Conservation (phyloP, 2,888 invertebrate species). For the Sinodicranocentrus sp. region DNA sequence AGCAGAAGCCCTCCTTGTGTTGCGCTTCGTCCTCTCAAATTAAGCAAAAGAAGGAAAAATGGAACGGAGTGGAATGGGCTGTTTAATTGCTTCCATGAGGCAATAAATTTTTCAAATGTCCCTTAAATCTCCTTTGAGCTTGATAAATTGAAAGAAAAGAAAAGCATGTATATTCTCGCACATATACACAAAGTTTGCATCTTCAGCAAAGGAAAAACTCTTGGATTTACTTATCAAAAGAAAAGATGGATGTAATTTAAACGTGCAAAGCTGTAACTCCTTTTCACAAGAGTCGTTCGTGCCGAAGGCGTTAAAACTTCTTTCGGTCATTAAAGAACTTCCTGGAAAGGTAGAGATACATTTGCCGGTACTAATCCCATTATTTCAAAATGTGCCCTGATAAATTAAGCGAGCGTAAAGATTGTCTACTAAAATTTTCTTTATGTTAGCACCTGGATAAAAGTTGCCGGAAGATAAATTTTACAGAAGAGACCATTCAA, state of each 20-base stretch:
- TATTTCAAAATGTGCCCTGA: not conserved
- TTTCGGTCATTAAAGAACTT: not conserved
- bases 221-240: slow-evolving; percentile 3
- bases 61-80: slow-evolving; percentile 18
- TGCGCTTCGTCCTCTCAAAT: not conserved
- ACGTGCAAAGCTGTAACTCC: not conserved
- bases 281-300: not conserved
- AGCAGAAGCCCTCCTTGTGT: no score
- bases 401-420: not conserved
- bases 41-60: slow-evolving; percentile 6
- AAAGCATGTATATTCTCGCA: not conserved
- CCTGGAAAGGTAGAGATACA: not conserved
- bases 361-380: not conserved
- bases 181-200: not conserved
- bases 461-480: not conserved
- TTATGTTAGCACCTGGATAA: not conserved
- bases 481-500: not conserved
- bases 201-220: not conserved
- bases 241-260: not conserved
- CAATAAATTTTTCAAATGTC: slow-evolving; percentile 59
- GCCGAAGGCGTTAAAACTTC: not conserved
- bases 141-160: slow-evolving; percentile 46
- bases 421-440: not conserved
- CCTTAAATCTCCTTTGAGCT: slow-evolving; percentile 51
- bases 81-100: slow-evolving; percentile 45